Conservation (phyloP, 2,113 vertebrate genomes). For the Cepphus grylle region DNA sequence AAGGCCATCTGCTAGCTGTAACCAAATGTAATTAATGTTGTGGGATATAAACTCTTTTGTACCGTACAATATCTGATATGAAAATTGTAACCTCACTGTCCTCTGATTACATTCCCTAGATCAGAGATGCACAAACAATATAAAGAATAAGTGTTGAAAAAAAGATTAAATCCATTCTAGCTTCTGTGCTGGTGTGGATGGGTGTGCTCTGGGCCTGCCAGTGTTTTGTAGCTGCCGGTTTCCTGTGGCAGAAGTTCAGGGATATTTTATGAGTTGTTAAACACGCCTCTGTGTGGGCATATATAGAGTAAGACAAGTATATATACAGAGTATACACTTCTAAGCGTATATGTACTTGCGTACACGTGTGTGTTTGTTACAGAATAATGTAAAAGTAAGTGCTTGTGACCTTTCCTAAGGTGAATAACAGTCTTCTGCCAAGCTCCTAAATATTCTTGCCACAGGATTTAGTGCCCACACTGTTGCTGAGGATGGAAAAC, state of each 20-base stretch:
- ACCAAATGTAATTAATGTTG: conserved; percentile 35
- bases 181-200: background rate
- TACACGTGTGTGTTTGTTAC: background rate
- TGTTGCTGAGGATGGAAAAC: background rate
- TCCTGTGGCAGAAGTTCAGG: background rate
- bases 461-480: background rate
- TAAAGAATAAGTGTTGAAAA: background rate
- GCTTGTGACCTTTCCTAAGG: background rate
- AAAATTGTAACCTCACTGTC: background rate
- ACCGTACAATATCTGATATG: background rate
- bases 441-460: background rate
- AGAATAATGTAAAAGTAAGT: background rate
- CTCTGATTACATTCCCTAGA: background rate
- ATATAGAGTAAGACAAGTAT: background rate
- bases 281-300: background rate
- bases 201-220: background rate
- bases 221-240: background rate
- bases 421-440: background rate
- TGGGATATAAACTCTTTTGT: background rate
- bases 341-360: too few species aligned
- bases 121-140: background rate
- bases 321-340: background rate
- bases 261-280: background rate
- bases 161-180: background rate
- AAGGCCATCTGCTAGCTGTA: conserved; percentile 58